Conservation (phyloP, 2,888 invertebrate genomes). For the Thecophora atra region DNA sequence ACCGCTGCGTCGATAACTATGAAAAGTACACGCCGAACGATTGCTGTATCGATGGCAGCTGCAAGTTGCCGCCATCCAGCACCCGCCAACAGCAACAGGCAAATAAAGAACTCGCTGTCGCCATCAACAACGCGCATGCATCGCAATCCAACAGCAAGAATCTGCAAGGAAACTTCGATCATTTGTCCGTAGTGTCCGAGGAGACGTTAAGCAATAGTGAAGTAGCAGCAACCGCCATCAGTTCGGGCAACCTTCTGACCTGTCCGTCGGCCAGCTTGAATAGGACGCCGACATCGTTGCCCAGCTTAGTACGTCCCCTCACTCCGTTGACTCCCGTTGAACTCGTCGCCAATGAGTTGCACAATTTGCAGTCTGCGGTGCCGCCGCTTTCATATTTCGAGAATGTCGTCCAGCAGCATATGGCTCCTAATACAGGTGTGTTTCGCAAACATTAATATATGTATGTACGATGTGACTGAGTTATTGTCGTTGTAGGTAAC, state of each 20-base stretch:
- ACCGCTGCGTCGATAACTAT: constrained; percentile 50
- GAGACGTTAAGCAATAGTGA: constrained; percentile 69
- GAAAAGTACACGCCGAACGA: constrained; percentile 47
- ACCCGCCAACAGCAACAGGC: constrained; percentile 41
- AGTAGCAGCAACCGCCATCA: constrained; percentile 43
- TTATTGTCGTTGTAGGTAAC: constrained; percentile 46
- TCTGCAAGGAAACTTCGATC: constrained; percentile 69
- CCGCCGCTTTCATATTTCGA: constrained; percentile 66
- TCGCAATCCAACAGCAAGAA: constrained; percentile 28
- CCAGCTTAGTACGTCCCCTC: constrained; percentile 54
- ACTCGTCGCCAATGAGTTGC: constrained; percentile 58
- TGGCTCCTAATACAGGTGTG: constrained; percentile 55
- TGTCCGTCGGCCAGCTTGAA: constrained; percentile 51
- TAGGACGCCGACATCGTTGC: constrained; percentile 55
- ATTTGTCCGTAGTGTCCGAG: constrained; percentile 80
- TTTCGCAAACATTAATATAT: constrained; percentile 24
- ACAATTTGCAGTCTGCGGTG: constrained; percentile 61
- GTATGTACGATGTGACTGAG: neutral
- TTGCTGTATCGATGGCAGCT: constrained; percentile 53
- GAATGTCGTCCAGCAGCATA: constrained; percentile 62
- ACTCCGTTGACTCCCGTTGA: constrained; percentile 62
- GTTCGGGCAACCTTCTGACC: constrained; percentile 50
- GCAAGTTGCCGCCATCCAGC: constrained; percentile 52
- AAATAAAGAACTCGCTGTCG: constrained; percentile 29
- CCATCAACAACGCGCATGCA: constrained; percentile 1